Evolutionary conservation across 2,888 invertebrate species (phyloP), one percentile per base, ranked within the genome.

Genomic region (Leptopilina drosophilae): DNA sequence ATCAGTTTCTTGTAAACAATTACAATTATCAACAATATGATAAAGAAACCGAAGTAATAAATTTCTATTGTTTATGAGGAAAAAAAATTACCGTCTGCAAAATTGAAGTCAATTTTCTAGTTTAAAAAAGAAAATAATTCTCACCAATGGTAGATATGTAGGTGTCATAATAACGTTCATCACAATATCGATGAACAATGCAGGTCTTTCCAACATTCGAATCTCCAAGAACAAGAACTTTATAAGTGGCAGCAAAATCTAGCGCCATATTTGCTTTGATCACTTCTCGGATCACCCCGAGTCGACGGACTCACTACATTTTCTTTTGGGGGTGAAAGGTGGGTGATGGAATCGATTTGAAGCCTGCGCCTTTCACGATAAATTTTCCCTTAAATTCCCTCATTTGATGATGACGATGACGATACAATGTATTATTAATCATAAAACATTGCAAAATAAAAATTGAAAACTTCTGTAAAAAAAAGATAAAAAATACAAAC

Each of bases 181-280:
- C 97, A 91, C 97, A 97, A 90, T 97, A 97, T 92, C 97, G 94
- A 92, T 97, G 97, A 88, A 97, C 97, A 87, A 97, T 96, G 92
- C 97, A 97, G 81, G 97, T 97, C 93, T 97, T 97, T 20, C 97
- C 97, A 83, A 97, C 97, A 93, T 97, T 97, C 77, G 97, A 97
- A 93, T 97, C 97, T 80, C 97, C 97, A 89, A 97, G 93, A 88
- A 97, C 96, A 89, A 97, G 93, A 85, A 97, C 94, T 93, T 97
- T 97, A 92, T 97, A 97, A 85, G 97, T 97, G 85, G 96, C 96
- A 89, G 96, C 95, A 92, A 96, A 97, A 92, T 97, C 96, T 91
- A 96, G 93, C 94, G 96, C 96, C 96, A 96, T 96, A 90, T 92
- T 89, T 53, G 73, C 73, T 73, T 87, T 81, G 78, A 81, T 81